These are phyloP conservation scores for Chelonia mydas DNA, from an alignment of 2,797 vertebrate genomes.

Conservation along the genomic window DNA sequence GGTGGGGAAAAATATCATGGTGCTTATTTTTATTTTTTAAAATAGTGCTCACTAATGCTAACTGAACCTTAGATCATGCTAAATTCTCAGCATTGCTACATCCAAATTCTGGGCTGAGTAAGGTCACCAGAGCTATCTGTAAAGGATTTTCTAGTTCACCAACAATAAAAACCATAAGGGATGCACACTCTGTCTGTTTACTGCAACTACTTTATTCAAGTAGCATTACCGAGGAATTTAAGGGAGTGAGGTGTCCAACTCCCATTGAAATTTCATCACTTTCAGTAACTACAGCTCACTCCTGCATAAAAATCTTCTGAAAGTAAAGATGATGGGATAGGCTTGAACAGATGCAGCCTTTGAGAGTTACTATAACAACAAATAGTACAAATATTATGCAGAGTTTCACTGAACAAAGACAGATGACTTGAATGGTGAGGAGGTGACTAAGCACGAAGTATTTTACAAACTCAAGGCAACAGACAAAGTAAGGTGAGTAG, in stretches of 20 bases:
- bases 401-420: not conserved
- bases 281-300: not conserved
- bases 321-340: not conserved
- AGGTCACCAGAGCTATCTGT: not conserved
- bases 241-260: not conserved
- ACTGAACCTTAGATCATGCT: not conserved
- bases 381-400: not conserved
- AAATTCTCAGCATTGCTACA: not conserved
- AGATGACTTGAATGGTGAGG: not conserved
- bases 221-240: not conserved
- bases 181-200: not conserved
- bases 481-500: not conserved
- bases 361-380: not conserved
- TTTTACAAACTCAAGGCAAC: not conserved
- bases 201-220: not conserved
- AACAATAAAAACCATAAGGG: no score
- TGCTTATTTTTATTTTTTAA: not conserved
- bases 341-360: not conserved
- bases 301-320: not conserved
- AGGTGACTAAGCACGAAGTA: not conserved
- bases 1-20: not conserved
- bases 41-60: not conserved
- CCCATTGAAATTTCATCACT: not conserved
- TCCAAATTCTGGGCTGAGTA: not conserved
- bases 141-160: not conserved